Evolutionary conservation across 2,113 vertebrate genomes (phyloP), one percentile per base, ranked within the genome.

Genomic region (Urocynchramus pylzowi): DNA sequence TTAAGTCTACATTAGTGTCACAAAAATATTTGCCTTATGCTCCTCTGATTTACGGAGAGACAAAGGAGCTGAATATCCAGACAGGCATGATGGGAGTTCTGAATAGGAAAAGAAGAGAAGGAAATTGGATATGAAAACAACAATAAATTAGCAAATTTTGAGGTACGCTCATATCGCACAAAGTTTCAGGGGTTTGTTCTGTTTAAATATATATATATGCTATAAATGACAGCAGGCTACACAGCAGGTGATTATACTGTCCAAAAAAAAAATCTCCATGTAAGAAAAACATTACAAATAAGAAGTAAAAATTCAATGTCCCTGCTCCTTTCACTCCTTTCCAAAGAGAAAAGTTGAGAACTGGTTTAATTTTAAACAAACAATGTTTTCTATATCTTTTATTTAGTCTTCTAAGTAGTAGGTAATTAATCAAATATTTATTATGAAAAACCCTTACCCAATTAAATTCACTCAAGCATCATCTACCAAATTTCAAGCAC

Each of bases 141-240:
- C 42, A 87, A 24, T 42, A 79, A 84, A 69, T 47, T 27, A 87
- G 17, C 15, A 44, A 53, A 7, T 45, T 9, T 10, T 56, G 16
- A 67, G 6, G 4, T 71, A 57, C 6, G 4, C 8, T 67, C 1
- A 0, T 21, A 35, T 53, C 35, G 49, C 13, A 68, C 0, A 3
- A 70, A 54, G 7, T 82, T 76, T 60, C 53, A 68, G 5, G 4
- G 1, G 9, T 81, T 81, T 76, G 3, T 39, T 37, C 3, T 69
- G 6, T 50, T 84, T 15, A 80, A 31, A 49, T 60, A 42, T 21
- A 27, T 22, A 22, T 4, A 23, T 20, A 30, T 7, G 64, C 8
- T 65, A 7, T 30, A 22, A 76, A 16, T 57, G 21, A 68, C 33
- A 78, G 9, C 19, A 75, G 24, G 5, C 16, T 71, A 37, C 7